Conservation (phyloP, 2,113 vertebrate species). For the Rhea pennata region DNA sequence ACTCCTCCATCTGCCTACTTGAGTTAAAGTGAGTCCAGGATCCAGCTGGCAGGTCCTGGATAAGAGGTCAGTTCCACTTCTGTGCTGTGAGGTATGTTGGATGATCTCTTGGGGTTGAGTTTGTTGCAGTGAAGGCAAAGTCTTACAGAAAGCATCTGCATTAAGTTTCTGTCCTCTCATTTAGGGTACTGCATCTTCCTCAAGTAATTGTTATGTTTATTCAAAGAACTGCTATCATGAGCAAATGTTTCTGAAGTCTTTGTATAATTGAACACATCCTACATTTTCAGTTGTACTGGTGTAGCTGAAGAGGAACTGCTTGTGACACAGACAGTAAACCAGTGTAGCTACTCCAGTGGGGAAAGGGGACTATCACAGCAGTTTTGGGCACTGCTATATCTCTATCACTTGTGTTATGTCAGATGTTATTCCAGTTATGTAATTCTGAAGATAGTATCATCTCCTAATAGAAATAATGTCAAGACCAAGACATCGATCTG, state of each 20-base stretch:
- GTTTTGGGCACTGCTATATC: neutral
- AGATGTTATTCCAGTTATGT: neutral
- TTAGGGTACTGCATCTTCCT: neutral
- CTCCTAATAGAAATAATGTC: neutral
- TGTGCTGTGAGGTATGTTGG: accelerated
- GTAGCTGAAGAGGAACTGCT: neutral
- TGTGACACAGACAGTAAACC: neutral
- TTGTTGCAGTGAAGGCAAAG: neutral
- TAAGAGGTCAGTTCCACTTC: neutral
- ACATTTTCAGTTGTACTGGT: neutral
- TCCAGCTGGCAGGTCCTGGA: neutral
- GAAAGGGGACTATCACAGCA: neutral
- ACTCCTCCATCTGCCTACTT: neutral
- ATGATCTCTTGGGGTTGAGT: neutral
- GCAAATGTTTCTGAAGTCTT: neutral
- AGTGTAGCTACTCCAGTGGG: neutral
- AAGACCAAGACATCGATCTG: neutral
- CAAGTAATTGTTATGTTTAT: neutral
- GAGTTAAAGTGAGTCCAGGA: neutral
- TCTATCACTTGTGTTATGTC: neutral
- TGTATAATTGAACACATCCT: neutral
- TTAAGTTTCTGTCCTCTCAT: neutral
- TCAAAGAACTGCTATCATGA: neutral
- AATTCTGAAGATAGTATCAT: neutral
- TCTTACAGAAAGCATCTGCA: neutral